Evolutionary conservation across 92 coral and sea anemone species (phyloP).

Genomic region (Zoanthus sansibaricus): DNA sequence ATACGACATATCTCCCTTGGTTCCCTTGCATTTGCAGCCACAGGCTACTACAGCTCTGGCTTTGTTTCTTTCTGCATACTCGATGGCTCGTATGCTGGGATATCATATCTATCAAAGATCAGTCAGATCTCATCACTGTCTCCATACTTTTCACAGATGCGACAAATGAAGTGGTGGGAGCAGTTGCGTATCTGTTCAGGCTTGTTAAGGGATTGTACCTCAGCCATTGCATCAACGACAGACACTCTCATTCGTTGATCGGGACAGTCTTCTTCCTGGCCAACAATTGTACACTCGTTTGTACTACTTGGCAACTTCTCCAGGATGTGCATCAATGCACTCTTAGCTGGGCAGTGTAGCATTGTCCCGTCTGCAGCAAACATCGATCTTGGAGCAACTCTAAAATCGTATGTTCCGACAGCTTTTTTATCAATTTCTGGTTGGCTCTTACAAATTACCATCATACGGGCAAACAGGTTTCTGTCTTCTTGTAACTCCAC

Average conservation of each 20-base stretch:
- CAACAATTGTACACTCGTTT: not conserved
- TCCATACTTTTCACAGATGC: not conserved
- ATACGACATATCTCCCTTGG: too few relatives aligned
- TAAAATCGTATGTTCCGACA: constrained; percentile 44
- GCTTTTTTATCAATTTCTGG: constrained; percentile 21
- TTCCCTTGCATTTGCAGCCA: too few relatives aligned
- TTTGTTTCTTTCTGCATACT: too few relatives aligned
- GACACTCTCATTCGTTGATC: too few relatives aligned
- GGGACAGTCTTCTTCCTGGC: not conserved
- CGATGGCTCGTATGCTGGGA: too few relatives aligned
- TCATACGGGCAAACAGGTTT: constrained; percentile 53
- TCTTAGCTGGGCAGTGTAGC: too few relatives aligned
- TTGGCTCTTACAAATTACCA: too few relatives aligned
- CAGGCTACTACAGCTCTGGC: too few relatives aligned
- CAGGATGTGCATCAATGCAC: too few relatives aligned
- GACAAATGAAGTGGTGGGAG: constrained; percentile 57
- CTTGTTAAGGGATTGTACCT: constrained; percentile 65
- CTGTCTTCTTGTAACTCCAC: constrained; percentile 63
- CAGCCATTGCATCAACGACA: constrained; percentile 29
- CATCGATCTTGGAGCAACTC: constrained; percentile 19
- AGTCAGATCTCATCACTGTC: too few relatives aligned
- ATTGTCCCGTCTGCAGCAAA: too few relatives aligned
- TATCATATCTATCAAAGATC: too few relatives aligned
- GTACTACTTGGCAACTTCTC: constrained; percentile 25
- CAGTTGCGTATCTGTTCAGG: constrained; percentile 49